Evolutionary conservation across 1,140 invertebrate species (phyloP).

Genomic region (Drosophila sechellia): DNA sequence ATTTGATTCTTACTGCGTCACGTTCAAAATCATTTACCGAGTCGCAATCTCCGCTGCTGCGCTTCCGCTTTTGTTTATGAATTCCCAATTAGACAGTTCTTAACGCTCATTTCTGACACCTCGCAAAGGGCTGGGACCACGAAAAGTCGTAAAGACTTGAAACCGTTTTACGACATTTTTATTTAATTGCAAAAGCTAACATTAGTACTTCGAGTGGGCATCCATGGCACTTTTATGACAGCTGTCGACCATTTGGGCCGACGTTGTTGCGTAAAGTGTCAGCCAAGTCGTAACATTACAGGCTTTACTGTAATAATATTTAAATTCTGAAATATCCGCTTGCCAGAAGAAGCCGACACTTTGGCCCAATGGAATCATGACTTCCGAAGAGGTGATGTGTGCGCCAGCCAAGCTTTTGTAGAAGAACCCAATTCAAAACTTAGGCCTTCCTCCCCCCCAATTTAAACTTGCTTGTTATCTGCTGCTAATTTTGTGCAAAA

Average conservation of each 20-base stretch:
- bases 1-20: constrained; percentile 69
- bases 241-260: constrained; percentile 43
- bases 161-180: constrained; percentile 75
- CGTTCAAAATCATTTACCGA: constrained; percentile 20
- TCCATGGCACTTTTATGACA: constrained; percentile 52
- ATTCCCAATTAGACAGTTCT: constrained; percentile 72
- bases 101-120: constrained; percentile 75
- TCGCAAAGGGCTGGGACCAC: constrained; percentile 52
- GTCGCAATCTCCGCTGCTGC: background rate
- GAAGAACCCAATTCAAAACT: background rate
- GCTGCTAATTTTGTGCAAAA: constrained; percentile 27
- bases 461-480: constrained; percentile 6
- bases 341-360: background rate
- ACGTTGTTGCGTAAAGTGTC: constrained; percentile 50
- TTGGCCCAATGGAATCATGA: constrained; percentile 9
- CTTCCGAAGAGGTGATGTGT: constrained; percentile 1
- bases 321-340: constrained; percentile 35
- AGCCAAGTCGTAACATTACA: constrained; percentile 57
- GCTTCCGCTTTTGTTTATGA: constrained; percentile 59
- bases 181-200: constrained; percentile 73
- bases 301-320: constrained; percentile 58
- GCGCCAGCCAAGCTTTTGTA: background rate
- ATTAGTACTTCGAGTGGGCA: constrained; percentile 35
- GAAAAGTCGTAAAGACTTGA: constrained; percentile 50
- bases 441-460: background rate